Evolutionary conservation across 2,797 vertebrate genomes (phyloP), one percentile per base, ranked within the genome.

Genomic region (Microchirus variegatus): DNA sequence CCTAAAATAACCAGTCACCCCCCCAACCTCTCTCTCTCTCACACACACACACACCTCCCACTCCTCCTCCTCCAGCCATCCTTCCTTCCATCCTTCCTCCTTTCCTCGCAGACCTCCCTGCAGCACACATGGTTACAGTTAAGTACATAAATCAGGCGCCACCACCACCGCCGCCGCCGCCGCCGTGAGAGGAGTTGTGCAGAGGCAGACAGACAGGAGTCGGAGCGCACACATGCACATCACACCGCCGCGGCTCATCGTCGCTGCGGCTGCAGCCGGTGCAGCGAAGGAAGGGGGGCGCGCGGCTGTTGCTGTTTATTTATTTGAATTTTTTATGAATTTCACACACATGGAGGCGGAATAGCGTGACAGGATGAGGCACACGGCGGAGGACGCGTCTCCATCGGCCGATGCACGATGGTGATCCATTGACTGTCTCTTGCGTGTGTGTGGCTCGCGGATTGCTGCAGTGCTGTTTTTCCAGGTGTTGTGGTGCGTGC

Each of bases 111-210:
- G 58, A 74, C 59, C 73, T 73, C 70, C 71, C 31, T 31, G 31
- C 31, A 31, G 62, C 88, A 53, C 91, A 92, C 93, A 91, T 91
- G 92, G 89, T 88, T 87, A 84, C 88, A 81, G 89, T 83, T 70
- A 76, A 89, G 83, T 82, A 56, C 85, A 89, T 89, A 89, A 90
- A 88, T 88, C 88, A 90, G 73, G 80, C 87, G 75, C 80, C 86
- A 63, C 80, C 86, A 64, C 84, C 13, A 85, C 84, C n/a, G n/a
- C n/a, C 22, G 22, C 22, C 22, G 22, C 19, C 76, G 86, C 84
- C 76, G 88, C 78, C 56, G 77, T 56, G 80, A 41, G 75, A 26
- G 66, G 64, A 14, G 13, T 5, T 13, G 12, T 51, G 80, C 55
- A 12, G 53, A 70, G 62, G 69, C 78, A 76, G 67, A 77, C 75